Percentiles rank a stretch among this genome's conserved stretches.
Evolutionary conservation across 2,888 invertebrate genomes (phyloP).

Genomic region (Drosophila maculinotata): DNA sequence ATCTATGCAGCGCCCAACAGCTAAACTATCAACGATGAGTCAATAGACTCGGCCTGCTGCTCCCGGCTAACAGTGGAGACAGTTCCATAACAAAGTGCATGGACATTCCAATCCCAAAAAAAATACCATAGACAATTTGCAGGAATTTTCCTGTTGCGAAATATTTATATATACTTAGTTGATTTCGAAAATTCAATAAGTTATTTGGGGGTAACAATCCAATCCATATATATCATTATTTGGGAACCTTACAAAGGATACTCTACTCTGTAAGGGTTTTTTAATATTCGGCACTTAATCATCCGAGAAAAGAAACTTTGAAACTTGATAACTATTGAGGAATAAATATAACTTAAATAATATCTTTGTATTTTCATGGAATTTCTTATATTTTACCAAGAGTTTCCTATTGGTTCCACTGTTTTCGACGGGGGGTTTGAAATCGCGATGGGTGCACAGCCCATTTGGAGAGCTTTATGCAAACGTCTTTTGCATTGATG

Average conservation of each 20-base stretch:
- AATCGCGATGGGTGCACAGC: conserved; percentile 26
- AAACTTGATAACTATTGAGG: too few relatives aligned
- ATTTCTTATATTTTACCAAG: neutral
- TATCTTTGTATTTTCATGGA: too few relatives aligned
- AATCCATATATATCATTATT: too few relatives aligned
- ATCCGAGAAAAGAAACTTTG: too few relatives aligned
- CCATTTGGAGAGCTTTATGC: conserved; percentile 69
- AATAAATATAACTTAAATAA: too few relatives aligned
- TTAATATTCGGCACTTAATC: too few relatives aligned
- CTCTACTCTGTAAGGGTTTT: too few relatives aligned
- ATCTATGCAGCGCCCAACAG: conserved; percentile 66
- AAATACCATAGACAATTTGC: conserved; percentile 22
- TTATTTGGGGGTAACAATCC: too few relatives aligned
- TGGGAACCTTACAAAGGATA: too few relatives aligned
- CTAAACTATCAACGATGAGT: conserved; percentile 76
- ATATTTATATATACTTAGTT: conserved; percentile 23
- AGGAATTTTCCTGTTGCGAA: conserved; percentile 21
- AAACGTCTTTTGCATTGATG: conserved; percentile 80
- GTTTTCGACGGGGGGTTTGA: conserved; percentile 13
- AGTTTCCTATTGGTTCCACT: conserved; percentile 32
- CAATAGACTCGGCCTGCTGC: conserved; percentile 66
- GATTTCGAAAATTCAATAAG: conserved; percentile 15
- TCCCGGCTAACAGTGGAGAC: conserved; percentile 62
- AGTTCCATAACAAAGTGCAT: conserved; percentile 35
- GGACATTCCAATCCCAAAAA: conserved; percentile 24